These are phyloP conservation scores for Neoaliturus tenellus DNA, from an alignment of 2,888 invertebrate genomes.

Conservation along the genomic window DNA sequence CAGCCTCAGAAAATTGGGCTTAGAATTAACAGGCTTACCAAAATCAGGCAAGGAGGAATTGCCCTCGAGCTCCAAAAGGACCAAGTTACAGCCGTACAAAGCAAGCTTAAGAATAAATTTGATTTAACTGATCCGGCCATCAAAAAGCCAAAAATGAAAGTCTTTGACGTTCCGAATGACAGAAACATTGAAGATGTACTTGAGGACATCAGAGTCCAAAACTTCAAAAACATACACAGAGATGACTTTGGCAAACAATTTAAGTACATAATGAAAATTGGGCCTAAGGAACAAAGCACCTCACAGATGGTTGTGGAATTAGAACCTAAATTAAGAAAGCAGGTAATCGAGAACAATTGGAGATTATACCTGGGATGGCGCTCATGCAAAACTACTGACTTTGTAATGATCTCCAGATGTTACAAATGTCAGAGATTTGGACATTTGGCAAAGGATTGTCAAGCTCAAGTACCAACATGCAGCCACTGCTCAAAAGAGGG, in stretches of 20 bases:
- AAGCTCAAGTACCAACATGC: slow-evolving; percentile 44
- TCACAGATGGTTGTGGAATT: no score
- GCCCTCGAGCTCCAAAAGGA: neutral
- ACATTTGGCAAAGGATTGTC: slow-evolving; percentile 57
- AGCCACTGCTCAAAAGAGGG: slow-evolving; percentile 56
- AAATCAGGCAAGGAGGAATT: slow-evolving; percentile 1
- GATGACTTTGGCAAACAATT: neutral
- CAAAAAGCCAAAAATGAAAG: neutral
- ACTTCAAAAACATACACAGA: neutral
- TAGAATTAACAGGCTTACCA: neutral
- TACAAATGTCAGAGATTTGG: slow-evolving; percentile 62
- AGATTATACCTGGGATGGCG: slow-evolving; percentile 56
- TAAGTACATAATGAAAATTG: no score
- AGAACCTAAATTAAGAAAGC: no score
- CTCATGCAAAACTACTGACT: slow-evolving; percentile 58
- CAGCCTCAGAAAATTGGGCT: neutral
- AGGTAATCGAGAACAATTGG: no score
- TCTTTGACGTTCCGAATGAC: slow-evolving; percentile 22
- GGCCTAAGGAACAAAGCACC: no score
- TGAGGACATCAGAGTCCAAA: neutral
- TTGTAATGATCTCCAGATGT: slow-evolving; percentile 58
- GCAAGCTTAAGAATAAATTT: neutral
- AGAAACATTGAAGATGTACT: neutral
- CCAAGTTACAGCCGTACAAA: neutral
- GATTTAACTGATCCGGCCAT: neutral